phyloP scores from a whole-genome alignment of 2,888 invertebrate genomes.

The Cephus nigrinus region DNA sequence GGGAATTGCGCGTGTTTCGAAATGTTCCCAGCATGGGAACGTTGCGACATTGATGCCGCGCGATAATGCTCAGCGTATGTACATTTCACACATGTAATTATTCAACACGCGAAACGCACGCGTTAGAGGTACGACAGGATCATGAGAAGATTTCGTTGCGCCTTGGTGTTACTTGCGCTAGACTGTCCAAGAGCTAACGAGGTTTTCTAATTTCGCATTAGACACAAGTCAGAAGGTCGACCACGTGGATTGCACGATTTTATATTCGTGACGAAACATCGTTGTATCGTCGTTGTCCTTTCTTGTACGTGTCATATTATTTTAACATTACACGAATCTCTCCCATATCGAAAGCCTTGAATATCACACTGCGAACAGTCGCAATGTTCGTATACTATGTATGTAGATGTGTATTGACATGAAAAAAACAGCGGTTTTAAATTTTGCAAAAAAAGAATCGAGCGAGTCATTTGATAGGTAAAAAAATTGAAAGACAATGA shows the following conservation, averaged over 20 bases:
- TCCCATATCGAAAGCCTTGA: not conserved
- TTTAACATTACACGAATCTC: not conserved
- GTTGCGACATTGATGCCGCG: conserved; percentile 58
- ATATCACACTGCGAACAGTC: not conserved
- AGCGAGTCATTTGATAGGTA: not conserved
- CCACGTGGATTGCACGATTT: not conserved
- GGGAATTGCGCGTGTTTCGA: not conserved
- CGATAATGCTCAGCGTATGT: conserved; percentile 51
- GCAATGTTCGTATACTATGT: not conserved
- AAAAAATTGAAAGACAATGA: not conserved
- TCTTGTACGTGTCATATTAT: not conserved
- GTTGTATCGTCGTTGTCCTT: not conserved
- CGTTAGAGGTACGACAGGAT: conserved; percentile 27
- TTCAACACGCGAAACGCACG: conserved; percentile 38
- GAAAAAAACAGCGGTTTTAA: not conserved
- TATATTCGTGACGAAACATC: not conserved
- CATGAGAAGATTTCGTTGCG: not conserved
- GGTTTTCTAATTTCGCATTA: not conserved
- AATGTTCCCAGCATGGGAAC: conserved; percentile 45
- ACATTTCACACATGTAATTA: conserved; percentile 45
- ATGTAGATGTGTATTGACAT: not conserved
- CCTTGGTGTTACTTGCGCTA: not conserved
- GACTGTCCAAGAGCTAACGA: not conserved
- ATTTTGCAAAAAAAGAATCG: not conserved
- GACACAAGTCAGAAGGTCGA: not conserved